Evolutionary conservation across 2,888 invertebrate genomes (phyloP).

Genomic region (Anagyrus pseudococci): DNA sequence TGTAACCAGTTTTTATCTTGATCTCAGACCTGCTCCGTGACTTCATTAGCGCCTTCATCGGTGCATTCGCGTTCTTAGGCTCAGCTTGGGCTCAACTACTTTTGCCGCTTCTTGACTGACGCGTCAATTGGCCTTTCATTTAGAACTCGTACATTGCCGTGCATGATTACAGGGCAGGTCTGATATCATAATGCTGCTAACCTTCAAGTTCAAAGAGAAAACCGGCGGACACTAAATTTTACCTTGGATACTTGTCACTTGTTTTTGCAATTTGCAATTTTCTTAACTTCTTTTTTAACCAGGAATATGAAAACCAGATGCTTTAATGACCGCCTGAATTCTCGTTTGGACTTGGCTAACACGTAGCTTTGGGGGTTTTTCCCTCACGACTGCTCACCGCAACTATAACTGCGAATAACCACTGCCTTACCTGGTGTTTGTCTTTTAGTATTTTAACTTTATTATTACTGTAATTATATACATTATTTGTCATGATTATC

Average conservation of each 20-base stretch:
- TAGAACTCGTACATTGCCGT: conserved; percentile 9
- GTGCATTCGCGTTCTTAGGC: conserved; percentile 2
- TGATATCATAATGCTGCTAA: conserved; percentile 61
- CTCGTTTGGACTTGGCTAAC: conserved; percentile 59
- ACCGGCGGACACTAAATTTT: conserved; percentile 34
- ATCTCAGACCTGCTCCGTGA: conserved; percentile 55
- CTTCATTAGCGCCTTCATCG: conserved; percentile 21
- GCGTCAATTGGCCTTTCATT: background rate
- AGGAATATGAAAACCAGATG: background rate
- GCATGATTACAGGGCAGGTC: conserved; percentile 47
- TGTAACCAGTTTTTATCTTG: conserved; percentile 62
- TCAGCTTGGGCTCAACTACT: background rate
- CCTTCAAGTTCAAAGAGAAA: conserved; percentile 56
- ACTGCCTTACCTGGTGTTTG: conserved; percentile 63
- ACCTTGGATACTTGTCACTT: too few relatives aligned
- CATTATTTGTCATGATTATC: conserved; percentile 41
- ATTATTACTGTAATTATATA: conserved; percentile 50
- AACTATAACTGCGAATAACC: conserved; percentile 63
- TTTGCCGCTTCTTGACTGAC: conserved; percentile 19
- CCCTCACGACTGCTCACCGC: conserved; percentile 63
- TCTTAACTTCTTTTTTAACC: background rate
- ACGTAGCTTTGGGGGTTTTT: conserved; percentile 62
- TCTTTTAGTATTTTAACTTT: conserved; percentile 55
- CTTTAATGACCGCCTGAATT: conserved; percentile 37
- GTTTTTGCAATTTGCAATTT: background rate